These are phyloP conservation scores for Leptinotarsa texana DNA, from an alignment of 1,140 invertebrate genomes.

Conservation along the genomic window DNA sequence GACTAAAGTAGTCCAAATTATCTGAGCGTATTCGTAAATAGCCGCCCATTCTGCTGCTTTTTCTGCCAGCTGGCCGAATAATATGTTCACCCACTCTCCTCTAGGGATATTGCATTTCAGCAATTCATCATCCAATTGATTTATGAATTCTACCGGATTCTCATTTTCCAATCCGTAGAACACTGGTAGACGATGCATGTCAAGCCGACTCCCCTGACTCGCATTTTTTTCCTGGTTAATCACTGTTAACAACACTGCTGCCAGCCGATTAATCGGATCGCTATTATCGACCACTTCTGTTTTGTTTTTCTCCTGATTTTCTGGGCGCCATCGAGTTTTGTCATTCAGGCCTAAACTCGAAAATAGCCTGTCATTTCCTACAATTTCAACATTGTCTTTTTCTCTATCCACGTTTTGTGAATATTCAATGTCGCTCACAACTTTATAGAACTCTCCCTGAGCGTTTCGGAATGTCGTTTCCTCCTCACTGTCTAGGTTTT, in stretches of 20 bases:
- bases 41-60: background rate
- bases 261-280: background rate
- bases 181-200: background rate
- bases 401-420: too few relatives aligned
- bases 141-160: background rate
- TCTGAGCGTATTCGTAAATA: too few relatives aligned
- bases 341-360: too few relatives aligned
- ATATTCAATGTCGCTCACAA: too few relatives aligned
- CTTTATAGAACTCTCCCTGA: too few relatives aligned
- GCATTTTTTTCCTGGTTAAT: background rate
- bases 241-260: rapidly evolving
- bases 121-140: background rate
- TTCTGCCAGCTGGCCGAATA: background rate
- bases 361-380: too few relatives aligned
- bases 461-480: too few relatives aligned
- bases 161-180: background rate
- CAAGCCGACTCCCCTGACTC: background rate
- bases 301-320: background rate
- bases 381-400: too few relatives aligned
- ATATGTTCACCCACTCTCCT: background rate
- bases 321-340: background rate
- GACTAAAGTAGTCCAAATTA: background rate
- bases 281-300: background rate
- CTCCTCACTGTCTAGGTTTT: too few relatives aligned
- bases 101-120: background rate